Percentiles rank a stretch among this genome's conserved stretches.
Conservation (phyloP, 92 coral and sea anemone genomes). For the Chrysogorgia sp. region DNA sequence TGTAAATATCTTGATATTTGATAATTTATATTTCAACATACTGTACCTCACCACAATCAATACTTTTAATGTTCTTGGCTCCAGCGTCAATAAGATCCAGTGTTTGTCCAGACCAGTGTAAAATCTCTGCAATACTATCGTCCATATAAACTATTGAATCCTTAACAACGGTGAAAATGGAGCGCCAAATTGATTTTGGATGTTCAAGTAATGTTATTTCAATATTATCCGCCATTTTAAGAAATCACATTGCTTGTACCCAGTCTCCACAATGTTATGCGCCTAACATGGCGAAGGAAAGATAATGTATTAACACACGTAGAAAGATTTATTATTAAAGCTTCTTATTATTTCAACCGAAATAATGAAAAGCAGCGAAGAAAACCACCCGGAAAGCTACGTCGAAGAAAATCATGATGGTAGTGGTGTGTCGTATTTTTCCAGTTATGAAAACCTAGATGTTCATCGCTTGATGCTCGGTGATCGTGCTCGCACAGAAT, state of each 20-base stretch:
- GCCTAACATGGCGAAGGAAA: too few relatives aligned
- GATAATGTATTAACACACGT: too few relatives aligned
- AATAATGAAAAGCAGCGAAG: not conserved
- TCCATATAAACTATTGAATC: conserved; percentile 91
- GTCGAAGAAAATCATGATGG: not conserved
- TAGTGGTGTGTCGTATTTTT: not conserved
- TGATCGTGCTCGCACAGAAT: conserved; percentile 35
- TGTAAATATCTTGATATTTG: not conserved
- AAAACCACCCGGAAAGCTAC: not conserved
- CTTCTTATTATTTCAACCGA: too few relatives aligned
- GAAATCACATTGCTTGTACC: too few relatives aligned
- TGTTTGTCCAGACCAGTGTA: conserved; percentile 92
- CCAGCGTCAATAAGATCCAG: conserved; percentile 83
- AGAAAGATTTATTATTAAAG: too few relatives aligned
- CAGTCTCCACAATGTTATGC: too few relatives aligned
- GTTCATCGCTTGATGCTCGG: conserved; percentile 42
- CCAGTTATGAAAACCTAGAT: conserved; percentile 40
- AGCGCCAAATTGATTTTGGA: conserved; percentile 66
- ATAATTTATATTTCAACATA: not conserved
- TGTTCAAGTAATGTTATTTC: conserved; percentile 27
- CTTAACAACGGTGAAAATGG: conserved; percentile 83
- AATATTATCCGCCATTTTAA: conserved; percentile 94
- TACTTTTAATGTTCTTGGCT: conserved; percentile 74
- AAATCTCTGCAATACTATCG: conserved; percentile 81
- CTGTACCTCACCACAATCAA: conserved; percentile 58